Evolutionary conservation across 2,888 invertebrate species (phyloP), one percentile per base, ranked within the genome.

Genomic region (Polietes domitor): DNA sequence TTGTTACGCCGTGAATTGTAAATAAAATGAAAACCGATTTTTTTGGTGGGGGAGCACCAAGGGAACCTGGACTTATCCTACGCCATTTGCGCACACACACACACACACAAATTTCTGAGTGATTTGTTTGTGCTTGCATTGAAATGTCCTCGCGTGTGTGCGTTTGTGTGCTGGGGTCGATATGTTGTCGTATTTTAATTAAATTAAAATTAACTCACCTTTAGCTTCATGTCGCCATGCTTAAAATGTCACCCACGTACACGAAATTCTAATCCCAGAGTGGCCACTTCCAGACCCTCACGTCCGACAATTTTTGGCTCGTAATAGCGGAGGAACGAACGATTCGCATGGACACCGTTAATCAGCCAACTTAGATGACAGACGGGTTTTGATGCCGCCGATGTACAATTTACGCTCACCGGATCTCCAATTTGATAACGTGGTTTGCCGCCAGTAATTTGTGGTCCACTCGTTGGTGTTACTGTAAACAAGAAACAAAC

Each of bases 361-460:
- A 97, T 96, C 93, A 96, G 96, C 97, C 97, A 97, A 87, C 95
- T 95, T 77, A 97, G 94, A 89, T 95, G 94, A 80, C 97, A 96
- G 15, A 96, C 96, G 6, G 97, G 97, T 89, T 96, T 95, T 61
- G 97, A 97, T 87, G 95, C 94, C 17, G 95, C 96, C 47, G 97
- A 97, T 6, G 96, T 96, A 93, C 97, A 97, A 93, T 96, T 97
- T 87, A 97, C 96, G 86, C 95, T 94, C 41, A 97, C 96, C 68
- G 94, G 94, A 91, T 97, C 97, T 15, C 96, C 96, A 85, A 96
- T 94, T 92, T 96, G 96, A 93, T 97, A 97, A 83, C 97, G 94
- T 19, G 96, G 95, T 87, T 95, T 94, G 37, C 96, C 96, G 50
- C 97, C 97, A 9, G 94, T 94, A 92, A 97, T 97, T 88, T 95